These are phyloP conservation scores for Lasioglossum leucozonium DNA, from an alignment of 2,888 invertebrate species.

Conservation along the genomic window DNA sequence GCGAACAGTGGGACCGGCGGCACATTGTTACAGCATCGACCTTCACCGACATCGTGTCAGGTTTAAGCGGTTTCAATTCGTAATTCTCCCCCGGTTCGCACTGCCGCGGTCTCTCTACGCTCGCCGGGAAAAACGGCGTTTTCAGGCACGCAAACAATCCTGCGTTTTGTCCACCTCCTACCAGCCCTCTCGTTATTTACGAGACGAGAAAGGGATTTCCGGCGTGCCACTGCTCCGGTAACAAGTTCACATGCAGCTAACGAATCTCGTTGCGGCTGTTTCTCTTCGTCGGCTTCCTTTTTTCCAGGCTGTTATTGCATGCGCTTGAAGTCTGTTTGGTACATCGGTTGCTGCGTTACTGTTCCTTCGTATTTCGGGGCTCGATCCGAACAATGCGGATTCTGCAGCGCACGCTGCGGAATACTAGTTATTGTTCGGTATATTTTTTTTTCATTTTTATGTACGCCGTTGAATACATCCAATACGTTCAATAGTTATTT, in stretches of 20 bases:
- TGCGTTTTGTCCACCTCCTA: conserved; percentile 37
- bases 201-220: conserved; percentile 56
- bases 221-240: conserved; percentile 36
- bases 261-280: conserved; percentile 58
- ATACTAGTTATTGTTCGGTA: neutral
- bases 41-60: conserved; percentile 54
- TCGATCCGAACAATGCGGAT: neutral
- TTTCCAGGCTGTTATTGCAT: conserved; percentile 21
- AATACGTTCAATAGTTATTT: neutral
- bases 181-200: conserved; percentile 45
- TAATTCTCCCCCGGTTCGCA: conserved; percentile 49
- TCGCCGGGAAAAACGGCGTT: conserved; percentile 39
- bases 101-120: conserved; percentile 15
- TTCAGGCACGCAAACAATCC: conserved; percentile 45
- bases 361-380: conserved; percentile 5
- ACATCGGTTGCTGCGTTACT: conserved; percentile 24
- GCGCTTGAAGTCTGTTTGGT: conserved; percentile 36
- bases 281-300: conserved; percentile 18
- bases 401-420: neutral
- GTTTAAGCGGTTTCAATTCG: conserved; percentile 64
- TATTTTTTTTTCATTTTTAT: neutral
- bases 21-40: conserved; percentile 50
- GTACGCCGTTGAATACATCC: neutral
- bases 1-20: neutral
- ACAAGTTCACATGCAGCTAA: conserved; percentile 56